Evolutionary conservation across 2,113 vertebrate species (phyloP).

Genomic region (Rhipidura dahli): DNA sequence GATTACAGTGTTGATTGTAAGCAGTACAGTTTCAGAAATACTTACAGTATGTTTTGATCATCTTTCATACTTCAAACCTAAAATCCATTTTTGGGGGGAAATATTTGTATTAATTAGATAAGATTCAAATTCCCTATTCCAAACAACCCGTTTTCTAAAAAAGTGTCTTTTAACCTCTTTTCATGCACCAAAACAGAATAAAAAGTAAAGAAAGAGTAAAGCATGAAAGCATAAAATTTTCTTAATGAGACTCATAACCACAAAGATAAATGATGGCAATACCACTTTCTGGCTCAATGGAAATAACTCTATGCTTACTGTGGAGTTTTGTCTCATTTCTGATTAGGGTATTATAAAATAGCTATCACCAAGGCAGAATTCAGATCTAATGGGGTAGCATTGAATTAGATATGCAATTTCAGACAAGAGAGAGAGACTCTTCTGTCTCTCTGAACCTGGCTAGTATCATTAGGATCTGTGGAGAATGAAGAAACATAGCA

Average conservation of each 20-base stretch:
- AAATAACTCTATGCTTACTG: not conserved
- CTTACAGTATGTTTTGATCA: not conserved
- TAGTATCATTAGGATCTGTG: not conserved
- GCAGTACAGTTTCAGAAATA: not conserved
- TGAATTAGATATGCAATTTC: not conserved
- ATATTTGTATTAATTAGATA: not conserved
- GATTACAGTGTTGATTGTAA: not conserved
- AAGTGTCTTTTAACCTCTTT: not conserved
- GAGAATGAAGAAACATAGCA: not conserved
- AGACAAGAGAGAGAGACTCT: not conserved
- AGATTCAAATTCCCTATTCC: not conserved
- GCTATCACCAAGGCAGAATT: not conserved
- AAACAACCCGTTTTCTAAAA: not conserved
- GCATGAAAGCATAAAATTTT: not conserved
- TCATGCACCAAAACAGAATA: not conserved
- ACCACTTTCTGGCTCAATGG: not conserved
- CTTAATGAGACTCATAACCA: not conserved
- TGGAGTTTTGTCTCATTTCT: not conserved
- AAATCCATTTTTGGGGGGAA: fast-evolving
- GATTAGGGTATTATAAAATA: not conserved
- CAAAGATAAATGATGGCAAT: not conserved
- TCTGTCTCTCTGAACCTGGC: not conserved
- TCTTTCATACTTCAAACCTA: not conserved
- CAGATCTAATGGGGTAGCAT: not conserved
- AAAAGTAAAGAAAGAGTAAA: not conserved